A percentile compares a stretch with the other conserved stretches of the same genome.
These are phyloP conservation scores for Plusia festucae DNA, from an alignment of 2,888 invertebrate species.

Conservation along the genomic window DNA sequence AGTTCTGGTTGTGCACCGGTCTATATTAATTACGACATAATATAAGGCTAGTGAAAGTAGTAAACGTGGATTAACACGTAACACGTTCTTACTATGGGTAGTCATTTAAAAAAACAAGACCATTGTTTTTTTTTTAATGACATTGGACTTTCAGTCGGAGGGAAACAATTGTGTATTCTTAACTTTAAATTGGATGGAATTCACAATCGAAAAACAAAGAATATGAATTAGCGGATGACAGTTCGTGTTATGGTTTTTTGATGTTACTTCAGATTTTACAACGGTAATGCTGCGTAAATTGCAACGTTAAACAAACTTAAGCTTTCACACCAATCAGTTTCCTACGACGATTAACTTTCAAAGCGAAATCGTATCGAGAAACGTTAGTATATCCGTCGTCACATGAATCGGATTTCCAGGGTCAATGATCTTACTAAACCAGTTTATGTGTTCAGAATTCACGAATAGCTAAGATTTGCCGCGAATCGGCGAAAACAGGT, in stretches of 20 bases:
- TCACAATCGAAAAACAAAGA: neutral
- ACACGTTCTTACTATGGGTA: conserved; percentile 41
- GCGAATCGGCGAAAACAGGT: conserved; percentile 36
- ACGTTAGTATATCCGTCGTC: conserved; percentile 40
- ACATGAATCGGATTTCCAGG: conserved; percentile 50
- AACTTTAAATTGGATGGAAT: neutral
- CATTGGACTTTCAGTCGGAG: neutral
- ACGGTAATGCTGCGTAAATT: neutral
- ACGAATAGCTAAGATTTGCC: conserved; percentile 43
- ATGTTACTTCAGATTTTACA: too few species aligned
- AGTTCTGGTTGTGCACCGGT: conserved; percentile 52
- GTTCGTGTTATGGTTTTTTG: neutral
- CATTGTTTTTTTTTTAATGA: conserved; percentile 12
- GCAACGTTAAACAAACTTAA: conserved; percentile 6
- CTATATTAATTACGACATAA: conserved; percentile 60
- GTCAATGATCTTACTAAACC: conserved; percentile 58
- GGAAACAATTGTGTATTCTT: conserved; percentile 1
- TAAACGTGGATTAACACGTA: conserved; percentile 42
- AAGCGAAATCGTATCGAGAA: conserved; percentile 49
- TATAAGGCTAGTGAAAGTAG: conserved; percentile 54
- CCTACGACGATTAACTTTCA: conserved; percentile 33
- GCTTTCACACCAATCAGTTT: conserved; percentile 41
- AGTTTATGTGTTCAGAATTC: conserved; percentile 51
- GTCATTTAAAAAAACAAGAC: conserved; percentile 8
- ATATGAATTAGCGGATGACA: neutral